Evolutionary conservation across 2,113 vertebrate species (phyloP), one percentile per base, ranked within the genome.

Genomic region (Gavialis gangeticus): DNA sequence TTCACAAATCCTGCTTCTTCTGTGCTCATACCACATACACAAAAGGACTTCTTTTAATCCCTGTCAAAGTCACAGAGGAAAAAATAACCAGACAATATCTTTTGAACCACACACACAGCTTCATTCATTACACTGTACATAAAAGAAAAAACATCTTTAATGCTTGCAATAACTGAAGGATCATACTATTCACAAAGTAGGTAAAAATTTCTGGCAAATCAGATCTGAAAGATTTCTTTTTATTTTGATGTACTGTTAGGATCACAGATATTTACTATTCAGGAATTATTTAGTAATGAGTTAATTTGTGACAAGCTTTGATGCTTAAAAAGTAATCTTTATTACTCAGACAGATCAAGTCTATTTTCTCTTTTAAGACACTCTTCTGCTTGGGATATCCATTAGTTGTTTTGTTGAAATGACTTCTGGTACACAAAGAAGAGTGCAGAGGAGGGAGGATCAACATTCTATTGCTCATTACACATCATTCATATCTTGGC

Each of bases 21-120:
- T 93, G 91, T 4, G 85, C 77, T 96, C 87, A 86, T 94, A 89
- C 76, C 91, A 93, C 86, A 93, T 4, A 1, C 34, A 84, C 27
- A 93, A 82, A 92, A 69, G 90, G 79, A 71, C 90, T 96, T 93
- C 24, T 96, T 96, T 91, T 56, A 94, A 64, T 83, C 86, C 69
- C 81, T 18, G 63, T 80, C 82, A 95, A 96, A 93, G 75, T 90
- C 84, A 69, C 78, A 60, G 24, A 66, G 85, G 90, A 93, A 97
- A 96, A 97, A 97, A 59, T 80, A 95, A 73, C 34, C 76, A 87
- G 86, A 95, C 83, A 88, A 97, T 84, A 86, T 78, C 90, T 94
- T 95, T 94, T 92, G 78, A 92, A 94, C 75, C 88, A 85, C 10
- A 84, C 69, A 96, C 75, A 84, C 89, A 82, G 94, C 30, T 94